Evolutionary conservation across 2,888 invertebrate species (phyloP), one percentile per base, ranked within the genome.

Genomic region (Synanthedon vespiformis): DNA sequence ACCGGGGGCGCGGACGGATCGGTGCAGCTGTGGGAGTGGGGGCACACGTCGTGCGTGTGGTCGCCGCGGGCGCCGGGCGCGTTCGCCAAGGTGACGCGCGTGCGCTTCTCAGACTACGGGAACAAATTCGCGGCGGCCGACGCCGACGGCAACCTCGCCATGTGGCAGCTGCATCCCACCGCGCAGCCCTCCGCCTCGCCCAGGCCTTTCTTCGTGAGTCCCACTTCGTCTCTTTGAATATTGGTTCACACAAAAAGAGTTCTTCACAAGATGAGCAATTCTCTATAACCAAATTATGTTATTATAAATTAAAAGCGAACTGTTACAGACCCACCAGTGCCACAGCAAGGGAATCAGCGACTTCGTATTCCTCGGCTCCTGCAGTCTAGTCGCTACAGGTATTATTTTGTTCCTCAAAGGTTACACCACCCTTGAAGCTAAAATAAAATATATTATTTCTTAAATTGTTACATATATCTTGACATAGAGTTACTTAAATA

Each of bases 91-190:
- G 98, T 99, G 54, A 97, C 97, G 2, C 91, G 97, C 59, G 96
- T 98, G n/a, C 90, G 95, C 55, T 98, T 98, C 88, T 96, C 96
- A 50, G 95, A 96, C 71, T 97, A 98, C 79, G 98, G 98, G 55
- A 98, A 98, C 86, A 99, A 99, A 87, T 98, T 99, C 80, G 99
- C 99, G 40, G 98, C 98, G 1, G 96, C 96, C 18, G 99, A 99
- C 85, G 95, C 96, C 0, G 99, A 99, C 77, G 99, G 99, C 16
- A 95, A 96, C 75, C 88, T 99, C 16, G 97, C 97, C 66, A 89
- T 99, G 67, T 99, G 97, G 93, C 97, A 97, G 89, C 93, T 97
- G 56, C 90, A 95, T 56, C 91, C 94, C 59, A 91, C 74, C 44
- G 71, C 73, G 64, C 91, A 92, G 54, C 89, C 73, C 51, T 63